These are phyloP conservation scores for Callospermophilus lateralis DNA, from an alignment of 2,113 vertebrate species.

Conservation along the genomic window DNA sequence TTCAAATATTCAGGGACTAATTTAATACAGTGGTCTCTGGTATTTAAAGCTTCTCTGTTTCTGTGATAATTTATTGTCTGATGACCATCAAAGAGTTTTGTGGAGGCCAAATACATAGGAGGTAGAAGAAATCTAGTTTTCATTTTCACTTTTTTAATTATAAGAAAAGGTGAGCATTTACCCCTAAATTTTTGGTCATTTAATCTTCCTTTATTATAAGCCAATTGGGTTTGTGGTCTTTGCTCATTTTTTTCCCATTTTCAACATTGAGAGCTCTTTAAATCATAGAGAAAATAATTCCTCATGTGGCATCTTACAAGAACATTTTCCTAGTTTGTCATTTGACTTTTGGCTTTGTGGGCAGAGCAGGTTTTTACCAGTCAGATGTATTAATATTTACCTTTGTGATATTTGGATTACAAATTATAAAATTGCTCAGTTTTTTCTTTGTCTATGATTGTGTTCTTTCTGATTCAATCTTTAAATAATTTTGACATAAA, in stretches of 20 bases:
- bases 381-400: neutral
- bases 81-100: conserved; percentile 35
- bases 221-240: neutral
- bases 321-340: neutral
- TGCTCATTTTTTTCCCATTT: neutral
- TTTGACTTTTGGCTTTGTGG: conserved; percentile 1
- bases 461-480: neutral
- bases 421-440: neutral
- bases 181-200: neutral
- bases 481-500: neutral
- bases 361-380: neutral
- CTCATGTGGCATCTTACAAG: neutral
- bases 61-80: conserved; percentile 41
- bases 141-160: neutral
- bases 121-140: neutral
- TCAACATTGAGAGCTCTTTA: neutral
- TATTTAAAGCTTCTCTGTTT: conserved; percentile 20
- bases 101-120: neutral
- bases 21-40: neutral
- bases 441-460: conserved; percentile 20
- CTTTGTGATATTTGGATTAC: conserved; percentile 6
- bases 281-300: conserved; percentile 16
- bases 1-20: neutral
- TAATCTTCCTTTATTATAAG: conserved; percentile 30
- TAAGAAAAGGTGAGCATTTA: neutral